These are phyloP conservation scores for Bombyx mori DNA, from an alignment of 1,140 invertebrate genomes.

Conservation along the genomic window DNA sequence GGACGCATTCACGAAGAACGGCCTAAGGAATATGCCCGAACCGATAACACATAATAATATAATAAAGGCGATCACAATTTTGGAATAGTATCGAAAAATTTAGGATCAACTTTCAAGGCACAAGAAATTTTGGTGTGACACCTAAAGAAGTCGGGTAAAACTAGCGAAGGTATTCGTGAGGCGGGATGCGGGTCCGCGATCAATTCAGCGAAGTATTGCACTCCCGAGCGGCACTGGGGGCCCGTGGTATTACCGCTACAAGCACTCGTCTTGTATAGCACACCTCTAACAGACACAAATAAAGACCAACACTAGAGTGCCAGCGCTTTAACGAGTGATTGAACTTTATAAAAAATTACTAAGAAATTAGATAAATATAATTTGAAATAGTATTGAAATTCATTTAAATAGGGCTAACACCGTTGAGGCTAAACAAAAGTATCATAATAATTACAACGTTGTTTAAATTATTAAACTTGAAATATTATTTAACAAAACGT, in stretches of 20 bases:
- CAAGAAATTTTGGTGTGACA: slow-evolving; percentile 47
- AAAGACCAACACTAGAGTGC: slow-evolving; percentile 68
- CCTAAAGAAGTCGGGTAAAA: slow-evolving; percentile 13
- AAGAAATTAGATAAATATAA: slow-evolving; percentile 71
- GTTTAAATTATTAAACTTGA: slow-evolving; percentile 69
- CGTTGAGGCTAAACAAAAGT: slow-evolving; percentile 68
- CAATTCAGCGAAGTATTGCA: slow-evolving; percentile 35
- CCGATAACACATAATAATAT: slow-evolving; percentile 14
- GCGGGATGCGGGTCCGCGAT: slow-evolving; percentile 23
- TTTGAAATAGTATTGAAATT: slow-evolving; percentile 69
- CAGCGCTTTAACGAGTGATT: slow-evolving; percentile 68
- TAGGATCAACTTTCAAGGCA: slow-evolving; percentile 52
- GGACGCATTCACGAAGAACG: not conserved
- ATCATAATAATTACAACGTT: slow-evolving; percentile 63
- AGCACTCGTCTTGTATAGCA: slow-evolving; percentile 2
- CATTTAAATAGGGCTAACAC: slow-evolving; percentile 65
- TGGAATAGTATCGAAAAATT: slow-evolving; percentile 25
- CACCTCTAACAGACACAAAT: slow-evolving; percentile 16
- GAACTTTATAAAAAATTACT: slow-evolving; percentile 66
- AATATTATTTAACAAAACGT: slow-evolving; percentile 71
- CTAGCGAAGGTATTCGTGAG: slow-evolving; percentile 12
- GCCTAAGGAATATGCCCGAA: slow-evolving; percentile 4
- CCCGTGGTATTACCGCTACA: too few relatives aligned
- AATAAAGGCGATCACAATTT: slow-evolving; percentile 6
- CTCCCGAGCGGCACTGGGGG: slow-evolving; percentile 34